Percentiles rank a stretch among this genome's conserved stretches.
These are phyloP conservation scores for Astyanax mexicanus DNA, from an alignment of 2,797 vertebrate genomes.

Conservation along the genomic window DNA sequence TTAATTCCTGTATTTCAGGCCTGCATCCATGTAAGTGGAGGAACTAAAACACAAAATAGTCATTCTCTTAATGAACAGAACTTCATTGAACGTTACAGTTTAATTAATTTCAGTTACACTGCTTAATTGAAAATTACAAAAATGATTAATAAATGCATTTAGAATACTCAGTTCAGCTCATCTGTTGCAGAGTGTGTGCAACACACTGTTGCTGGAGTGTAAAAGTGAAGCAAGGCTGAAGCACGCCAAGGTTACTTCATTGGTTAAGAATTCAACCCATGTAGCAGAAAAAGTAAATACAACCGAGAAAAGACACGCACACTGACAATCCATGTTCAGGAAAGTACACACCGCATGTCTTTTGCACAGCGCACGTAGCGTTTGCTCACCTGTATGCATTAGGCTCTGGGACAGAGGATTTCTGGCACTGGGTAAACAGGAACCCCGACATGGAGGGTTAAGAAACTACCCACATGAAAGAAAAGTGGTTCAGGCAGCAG, in stretches of 20 bases:
- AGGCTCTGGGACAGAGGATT: neutral
- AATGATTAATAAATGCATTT: too few species aligned
- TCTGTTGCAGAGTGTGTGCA: neutral
- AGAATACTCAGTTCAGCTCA: too few species aligned
- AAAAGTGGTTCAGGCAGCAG: neutral
- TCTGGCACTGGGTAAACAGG: neutral
- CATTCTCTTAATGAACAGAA: too few species aligned
- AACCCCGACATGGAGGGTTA: neutral
- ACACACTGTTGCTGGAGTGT: neutral
- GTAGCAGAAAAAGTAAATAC: neutral
- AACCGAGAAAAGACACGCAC: neutral
- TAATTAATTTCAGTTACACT: too few species aligned
- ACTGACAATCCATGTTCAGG: neutral
- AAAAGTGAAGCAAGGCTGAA: neutral
- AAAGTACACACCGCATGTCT: neutral
- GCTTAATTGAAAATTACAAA: too few species aligned
- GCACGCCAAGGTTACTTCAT: neutral
- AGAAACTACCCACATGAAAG: neutral
- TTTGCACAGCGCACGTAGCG: neutral
- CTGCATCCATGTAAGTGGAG: too few species aligned
- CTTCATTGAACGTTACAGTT: too few species aligned
- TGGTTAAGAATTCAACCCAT: neutral
- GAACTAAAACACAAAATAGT: too few species aligned
- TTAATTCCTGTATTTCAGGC: too few species aligned
- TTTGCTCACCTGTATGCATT: neutral